Evolutionary conservation across 1,140 invertebrate species (phyloP), one percentile per base, ranked within the genome.

Genomic region (Scaptomyza graminum): DNA sequence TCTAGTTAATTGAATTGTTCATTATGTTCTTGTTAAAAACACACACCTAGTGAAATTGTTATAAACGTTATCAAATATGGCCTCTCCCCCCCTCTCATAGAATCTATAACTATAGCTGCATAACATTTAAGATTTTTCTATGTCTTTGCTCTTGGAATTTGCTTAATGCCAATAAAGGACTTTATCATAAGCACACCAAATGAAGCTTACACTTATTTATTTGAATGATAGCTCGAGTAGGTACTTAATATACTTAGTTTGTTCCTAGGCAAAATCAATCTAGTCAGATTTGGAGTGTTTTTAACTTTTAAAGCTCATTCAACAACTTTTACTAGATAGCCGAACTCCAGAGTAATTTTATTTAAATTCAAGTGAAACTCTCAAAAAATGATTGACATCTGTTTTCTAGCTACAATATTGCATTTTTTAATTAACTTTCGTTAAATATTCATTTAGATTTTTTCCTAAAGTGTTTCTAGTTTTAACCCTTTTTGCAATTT

Each of bases 91-190:
- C 31, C 31, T 8, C 31, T 61, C 41, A 56, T 50, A 62, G 66
- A 55, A 65, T 76, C 64, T 39, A 44, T 78, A 81, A 60, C 82
- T 75, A 59, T 69, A 73, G 49, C 46, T 4, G n/a, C 46, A 15
- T 62, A 52, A 47, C 47, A 15, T 66, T 13, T 60, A 63, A 59
- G 43, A 41, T 49, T 64, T n/a, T 41, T 9, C 63, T 13, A 51
- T 69, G 73, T 67, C 39, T 64, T 43, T 43, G 56, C 70, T 71
- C 31, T 74, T 50, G 56, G 65, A 65, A 72, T 74, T 77, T 69
- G 61, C 65, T 75, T 75, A 44, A 67, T 59, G 70, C 83, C 75
- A 85, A 87, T 87, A 87, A 87, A 87, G 79, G 82, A 87, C 82
- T 87, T 87, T 87, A 87, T 87, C 82, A 59, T 59, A 57, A 78